Evolutionary conservation across 2,888 invertebrate species (phyloP), one percentile per base, ranked within the genome.

Genomic region (Lasioglossum lativentre): DNA sequence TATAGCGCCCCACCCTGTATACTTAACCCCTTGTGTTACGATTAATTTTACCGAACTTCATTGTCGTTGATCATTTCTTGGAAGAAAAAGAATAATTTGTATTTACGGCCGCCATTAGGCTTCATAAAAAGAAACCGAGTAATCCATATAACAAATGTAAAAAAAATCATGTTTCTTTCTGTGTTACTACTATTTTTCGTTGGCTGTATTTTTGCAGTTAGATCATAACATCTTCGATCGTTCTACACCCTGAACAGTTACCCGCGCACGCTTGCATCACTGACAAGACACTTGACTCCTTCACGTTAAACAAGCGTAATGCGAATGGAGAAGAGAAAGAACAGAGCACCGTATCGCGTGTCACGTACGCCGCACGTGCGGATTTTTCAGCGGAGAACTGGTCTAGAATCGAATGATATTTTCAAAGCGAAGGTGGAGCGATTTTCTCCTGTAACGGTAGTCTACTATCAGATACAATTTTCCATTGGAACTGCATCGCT

Each of bases 361-460:
- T 86, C 86, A 59, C 47, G 63, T 80, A 83, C 56, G 82, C 81
- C 72, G 83, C 82, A 80, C 75, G 85, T 80, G 75, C 59, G 66
- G 40, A 52, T 78, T 84, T 86, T 90, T 82, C 75, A 74, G 27
- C 27, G 47, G n/a, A 23, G 47, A 77, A 80, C 78, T 84, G 74
- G 79, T 83, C 79, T 68, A 66, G 70, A 80, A 82, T 81, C 75
- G 72, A 76, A 27, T 80, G 66, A 75, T 80, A 78, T 80, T 68
- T 86, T 56, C 77, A 16, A 77, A 47, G 80, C 70, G 30, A 38
- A 68, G 34, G 56, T 8, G 42, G 30, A 82, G 56, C 23, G 19
- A 45, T 45, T 81, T 70, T 73, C 59, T 45, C 38, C 56, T 6
- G 27, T 68, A 79, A 56, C 47, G 38, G 56, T 70, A 23, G 27